These are phyloP conservation scores for Cheilinus undulatus DNA, from an alignment of 2,113 vertebrate species.

Conservation along the genomic window DNA sequence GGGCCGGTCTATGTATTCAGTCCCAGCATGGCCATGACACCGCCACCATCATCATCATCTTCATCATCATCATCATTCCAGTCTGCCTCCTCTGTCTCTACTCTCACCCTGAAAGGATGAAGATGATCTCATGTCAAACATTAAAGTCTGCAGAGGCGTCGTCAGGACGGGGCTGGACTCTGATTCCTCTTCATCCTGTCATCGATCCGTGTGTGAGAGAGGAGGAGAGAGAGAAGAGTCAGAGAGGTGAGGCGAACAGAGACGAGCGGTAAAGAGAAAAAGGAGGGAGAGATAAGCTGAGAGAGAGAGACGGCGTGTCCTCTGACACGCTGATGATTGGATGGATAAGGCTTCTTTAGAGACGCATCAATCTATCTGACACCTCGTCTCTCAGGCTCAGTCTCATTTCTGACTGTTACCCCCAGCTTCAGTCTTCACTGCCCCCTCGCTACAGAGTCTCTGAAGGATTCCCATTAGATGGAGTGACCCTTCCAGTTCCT, in stretches of 20 bases:
- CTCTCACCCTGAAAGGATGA: too few species aligned
- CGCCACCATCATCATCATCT: too few species aligned
- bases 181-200: not conserved
- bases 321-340: conserved; percentile 19
- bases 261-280: not conserved
- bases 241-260: not conserved
- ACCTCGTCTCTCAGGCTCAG: not conserved
- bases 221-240: not conserved
- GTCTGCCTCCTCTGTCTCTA: too few species aligned
- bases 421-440: too few species aligned
- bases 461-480: too few species aligned
- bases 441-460: too few species aligned
- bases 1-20: too few species aligned
- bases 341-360: not conserved
- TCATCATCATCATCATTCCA: too few species aligned
- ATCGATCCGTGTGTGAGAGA: not conserved
- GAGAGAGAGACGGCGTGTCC: not conserved
- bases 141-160: not conserved
- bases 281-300: not conserved
- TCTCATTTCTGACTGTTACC: too few species aligned
- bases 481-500: too few species aligned
- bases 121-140: too few species aligned
- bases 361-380: not conserved
- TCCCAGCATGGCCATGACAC: too few species aligned
- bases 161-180: not conserved